phyloP scores from a whole-genome alignment of 1,140 invertebrate genomes.

The Nomia melanderi region DNA sequence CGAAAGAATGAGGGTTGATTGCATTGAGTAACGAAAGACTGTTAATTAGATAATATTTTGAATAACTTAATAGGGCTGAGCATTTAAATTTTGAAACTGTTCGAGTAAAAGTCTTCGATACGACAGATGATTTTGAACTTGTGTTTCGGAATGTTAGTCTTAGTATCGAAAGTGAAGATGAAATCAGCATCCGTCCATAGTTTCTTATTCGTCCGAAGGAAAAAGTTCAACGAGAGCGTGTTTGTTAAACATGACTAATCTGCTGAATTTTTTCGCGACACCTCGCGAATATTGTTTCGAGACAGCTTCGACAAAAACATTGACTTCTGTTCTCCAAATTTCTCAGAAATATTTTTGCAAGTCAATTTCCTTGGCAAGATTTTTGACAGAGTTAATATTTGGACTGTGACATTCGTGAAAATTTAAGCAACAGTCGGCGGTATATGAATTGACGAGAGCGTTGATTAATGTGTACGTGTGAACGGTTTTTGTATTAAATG shows the following conservation, averaged over 20 bases:
- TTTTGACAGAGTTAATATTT: slow-evolving; percentile 5
- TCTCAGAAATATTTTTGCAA: background rate
- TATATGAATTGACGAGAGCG: background rate
- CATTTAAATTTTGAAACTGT: no score
- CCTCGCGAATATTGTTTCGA: background rate
- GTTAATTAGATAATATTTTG: background rate
- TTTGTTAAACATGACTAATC: background rate
- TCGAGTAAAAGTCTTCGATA: background rate
- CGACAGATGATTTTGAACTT: background rate
- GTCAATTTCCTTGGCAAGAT: background rate
- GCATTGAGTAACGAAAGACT: background rate
- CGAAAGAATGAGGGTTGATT: background rate
- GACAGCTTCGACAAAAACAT: background rate
- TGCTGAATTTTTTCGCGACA: background rate
- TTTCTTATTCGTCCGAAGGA: background rate
- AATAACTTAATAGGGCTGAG: no score
- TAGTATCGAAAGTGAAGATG: background rate
- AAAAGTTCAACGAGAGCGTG: background rate
- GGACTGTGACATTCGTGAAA: background rate
- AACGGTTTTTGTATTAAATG: background rate
- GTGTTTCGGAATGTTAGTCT: no score
- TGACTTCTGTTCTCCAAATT: background rate
- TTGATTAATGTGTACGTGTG: background rate
- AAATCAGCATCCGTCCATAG: slow-evolving; percentile 16
- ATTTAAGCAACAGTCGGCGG: background rate